Evolutionary conservation across 2,888 invertebrate species (phyloP).

Genomic region (Mythimna pallens): DNA sequence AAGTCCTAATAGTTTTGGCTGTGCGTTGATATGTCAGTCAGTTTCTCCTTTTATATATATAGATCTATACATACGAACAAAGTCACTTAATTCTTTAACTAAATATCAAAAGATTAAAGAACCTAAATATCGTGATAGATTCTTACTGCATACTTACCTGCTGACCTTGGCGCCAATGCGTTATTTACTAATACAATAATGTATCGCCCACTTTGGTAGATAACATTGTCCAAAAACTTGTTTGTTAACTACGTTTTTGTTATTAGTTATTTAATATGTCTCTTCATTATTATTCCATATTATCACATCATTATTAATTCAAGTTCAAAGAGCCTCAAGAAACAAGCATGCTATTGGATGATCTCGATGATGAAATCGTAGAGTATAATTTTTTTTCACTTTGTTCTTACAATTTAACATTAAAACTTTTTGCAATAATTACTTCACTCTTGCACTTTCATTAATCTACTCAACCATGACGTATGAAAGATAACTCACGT

Average conservation of each 20-base stretch:
- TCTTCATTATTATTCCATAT: constrained; percentile 22
- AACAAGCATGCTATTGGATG: neutral
- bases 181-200: constrained; percentile 47
- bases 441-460: constrained; percentile 55
- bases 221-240: constrained; percentile 39
- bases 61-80: neutral
- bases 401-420: constrained; percentile 31
- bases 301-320: constrained; percentile 23
- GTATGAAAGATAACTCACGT: constrained; percentile 47
- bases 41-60: too few relatives aligned
- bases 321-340: constrained; percentile 3
- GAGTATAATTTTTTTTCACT: constrained; percentile 15
- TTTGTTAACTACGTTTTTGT: constrained; percentile 32
- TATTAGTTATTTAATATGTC: constrained; percentile 20
- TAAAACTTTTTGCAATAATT: constrained; percentile 52
- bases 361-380: constrained; percentile 10
- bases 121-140: constrained; percentile 41
- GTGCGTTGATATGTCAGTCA: too few relatives aligned
- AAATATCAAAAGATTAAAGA: constrained; percentile 32
- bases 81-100: constrained; percentile 1
- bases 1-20: too few relatives aligned
- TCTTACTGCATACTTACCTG: constrained; percentile 39
- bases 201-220: constrained; percentile 31
- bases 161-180: constrained; percentile 54
- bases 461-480: constrained; percentile 55